Evolutionary conservation across 2,797 vertebrate genomes (phyloP).

Genomic region (Aldrovandia affinis): DNA sequence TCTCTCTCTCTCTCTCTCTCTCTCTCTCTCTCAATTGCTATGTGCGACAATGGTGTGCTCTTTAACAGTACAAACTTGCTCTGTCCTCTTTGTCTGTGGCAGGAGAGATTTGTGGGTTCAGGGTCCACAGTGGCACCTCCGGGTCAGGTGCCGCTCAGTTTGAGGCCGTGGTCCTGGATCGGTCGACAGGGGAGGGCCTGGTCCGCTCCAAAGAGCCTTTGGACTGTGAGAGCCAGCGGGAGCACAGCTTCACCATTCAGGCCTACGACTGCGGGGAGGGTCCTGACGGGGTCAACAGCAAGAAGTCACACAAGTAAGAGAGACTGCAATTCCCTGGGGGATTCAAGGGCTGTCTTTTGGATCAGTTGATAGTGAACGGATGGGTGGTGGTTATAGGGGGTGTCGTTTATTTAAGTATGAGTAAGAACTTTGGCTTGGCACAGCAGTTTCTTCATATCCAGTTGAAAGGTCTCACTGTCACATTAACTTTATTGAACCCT

Average conservation of each 20-base stretch:
- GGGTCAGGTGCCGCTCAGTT: constrained; percentile 84
- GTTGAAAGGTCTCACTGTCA: not conserved
- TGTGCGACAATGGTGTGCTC: not conserved
- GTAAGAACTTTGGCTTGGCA: not conserved
- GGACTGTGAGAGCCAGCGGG: constrained; percentile 95
- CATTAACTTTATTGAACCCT: not conserved
- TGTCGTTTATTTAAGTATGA: not conserved
- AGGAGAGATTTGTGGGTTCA: constrained; percentile 98
- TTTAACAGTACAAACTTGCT: not conserved
- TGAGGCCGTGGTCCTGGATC: constrained; percentile 95
- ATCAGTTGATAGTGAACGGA: not conserved
- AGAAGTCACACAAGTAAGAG: constrained; percentile 96
- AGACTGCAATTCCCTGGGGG: not conserved
- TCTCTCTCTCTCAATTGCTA: not conserved
- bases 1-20: constrained; percentile 8
- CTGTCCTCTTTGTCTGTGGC: constrained; percentile 5
- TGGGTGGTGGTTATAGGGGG: not conserved
- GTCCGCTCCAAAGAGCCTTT: constrained; percentile 94
- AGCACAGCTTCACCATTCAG: constrained; percentile 98
- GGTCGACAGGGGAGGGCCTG: constrained; percentile 93
- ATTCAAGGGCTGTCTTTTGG: not conserved
- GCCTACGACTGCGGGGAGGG: constrained; percentile 98
- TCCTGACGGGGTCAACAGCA: constrained; percentile 91
- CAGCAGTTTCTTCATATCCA: not conserved
- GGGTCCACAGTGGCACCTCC: constrained; percentile 89